Conservation (phyloP, 1,140 invertebrate genomes). For the Trichonephila inaurata region DNA sequence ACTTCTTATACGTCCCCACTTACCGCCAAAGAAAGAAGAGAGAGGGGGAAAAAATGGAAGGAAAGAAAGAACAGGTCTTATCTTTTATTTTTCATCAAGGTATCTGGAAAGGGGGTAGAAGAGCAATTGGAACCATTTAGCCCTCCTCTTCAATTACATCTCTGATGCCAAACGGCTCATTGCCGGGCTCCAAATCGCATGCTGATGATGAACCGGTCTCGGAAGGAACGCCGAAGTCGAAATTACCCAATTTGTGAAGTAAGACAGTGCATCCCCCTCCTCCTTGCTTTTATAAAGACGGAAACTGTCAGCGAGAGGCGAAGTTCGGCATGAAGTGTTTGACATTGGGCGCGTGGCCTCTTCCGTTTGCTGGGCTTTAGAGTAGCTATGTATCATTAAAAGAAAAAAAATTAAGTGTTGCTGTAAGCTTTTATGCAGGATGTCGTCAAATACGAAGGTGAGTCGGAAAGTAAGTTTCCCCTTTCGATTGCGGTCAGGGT, state of each 20-base stretch:
- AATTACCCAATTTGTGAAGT: background rate
- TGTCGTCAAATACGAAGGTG: too few species aligned
- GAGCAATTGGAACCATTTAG: conserved; percentile 62
- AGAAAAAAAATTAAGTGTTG: too few species aligned
- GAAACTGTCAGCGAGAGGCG: conserved; percentile 37
- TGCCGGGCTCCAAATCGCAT: background rate
- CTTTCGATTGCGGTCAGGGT: too few species aligned
- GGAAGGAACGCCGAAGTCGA: background rate
- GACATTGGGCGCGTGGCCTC: background rate
- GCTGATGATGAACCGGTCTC: conserved; percentile 16
- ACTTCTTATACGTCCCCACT: conserved; percentile 12
- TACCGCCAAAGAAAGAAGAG: background rate
- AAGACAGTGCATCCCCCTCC: background rate
- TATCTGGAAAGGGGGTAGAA: too few species aligned
- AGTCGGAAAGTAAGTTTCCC: too few species aligned
- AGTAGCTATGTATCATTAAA: too few species aligned
- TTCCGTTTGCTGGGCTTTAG: background rate
- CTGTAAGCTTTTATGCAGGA: too few species aligned
- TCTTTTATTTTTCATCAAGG: conserved; percentile 3
- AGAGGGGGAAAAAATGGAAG: background rate
- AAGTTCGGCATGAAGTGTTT: background rate
- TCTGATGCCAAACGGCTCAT: background rate
- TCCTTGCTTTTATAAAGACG: conserved; percentile 3
- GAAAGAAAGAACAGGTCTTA: background rate
- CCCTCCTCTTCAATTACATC: conserved; percentile 52